Percentiles rank a stretch among this genome's conserved stretches.
Evolutionary conservation across 2,888 invertebrate species (phyloP).

Genomic region (Phortica okadai): DNA sequence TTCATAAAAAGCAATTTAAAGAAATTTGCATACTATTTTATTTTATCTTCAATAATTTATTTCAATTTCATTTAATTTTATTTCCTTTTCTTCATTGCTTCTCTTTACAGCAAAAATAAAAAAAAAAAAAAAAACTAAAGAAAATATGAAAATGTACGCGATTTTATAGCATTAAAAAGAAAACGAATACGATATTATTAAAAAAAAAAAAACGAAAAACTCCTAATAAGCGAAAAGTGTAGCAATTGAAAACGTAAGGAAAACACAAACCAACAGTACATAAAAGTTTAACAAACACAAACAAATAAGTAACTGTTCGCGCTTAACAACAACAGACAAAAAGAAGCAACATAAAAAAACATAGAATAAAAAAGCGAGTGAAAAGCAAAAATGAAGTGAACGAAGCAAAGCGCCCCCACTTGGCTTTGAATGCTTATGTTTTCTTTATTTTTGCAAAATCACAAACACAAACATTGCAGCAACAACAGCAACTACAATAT

Average conservation of each 20-base stretch:
- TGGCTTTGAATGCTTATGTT: not conserved
- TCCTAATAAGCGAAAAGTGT: constrained; percentile 11
- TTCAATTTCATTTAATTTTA: not conserved
- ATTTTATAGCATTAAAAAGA: constrained; percentile 10
- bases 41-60: no score
- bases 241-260: constrained; percentile 24
- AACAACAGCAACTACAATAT: not conserved
- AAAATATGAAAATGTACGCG: not conserved
- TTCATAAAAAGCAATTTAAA: not conserved
- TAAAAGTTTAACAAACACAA: constrained; percentile 7
- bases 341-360: not conserved
- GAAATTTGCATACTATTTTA: not conserved
- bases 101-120: constrained; percentile 17
- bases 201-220: constrained; percentile 16
- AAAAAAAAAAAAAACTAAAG: not conserved
- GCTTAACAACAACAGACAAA: not conserved
- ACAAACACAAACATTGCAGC: constrained; percentile 6
- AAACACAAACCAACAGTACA: constrained; percentile 13
- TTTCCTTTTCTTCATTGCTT: not conserved
- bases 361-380: not conserved
- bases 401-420: constrained; percentile 3
- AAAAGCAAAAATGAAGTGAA: no score
- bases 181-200: constrained; percentile 8
- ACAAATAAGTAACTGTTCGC: constrained; percentile 9
- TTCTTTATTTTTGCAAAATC: constrained; percentile 8